These are phyloP conservation scores for Muricea muricata DNA, from an alignment of 92 coral and sea anemone genomes.

Conservation along the genomic window DNA sequence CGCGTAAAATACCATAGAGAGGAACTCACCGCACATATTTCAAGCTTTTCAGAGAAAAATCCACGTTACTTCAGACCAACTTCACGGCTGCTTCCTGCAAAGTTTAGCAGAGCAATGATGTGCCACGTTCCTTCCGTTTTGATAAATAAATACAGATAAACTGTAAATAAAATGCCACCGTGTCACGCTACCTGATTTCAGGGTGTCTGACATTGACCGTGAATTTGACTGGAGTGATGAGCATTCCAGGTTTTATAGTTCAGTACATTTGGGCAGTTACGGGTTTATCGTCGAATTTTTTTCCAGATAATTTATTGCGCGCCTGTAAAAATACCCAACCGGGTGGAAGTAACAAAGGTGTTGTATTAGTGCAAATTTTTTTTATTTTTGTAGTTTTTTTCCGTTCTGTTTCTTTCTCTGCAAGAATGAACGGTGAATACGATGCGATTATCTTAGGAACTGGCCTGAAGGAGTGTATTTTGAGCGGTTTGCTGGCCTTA, in stretches of 20 bases:
- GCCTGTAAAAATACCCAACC: not conserved
- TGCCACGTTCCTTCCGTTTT: constrained; percentile 19
- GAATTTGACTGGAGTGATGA: too few species aligned
- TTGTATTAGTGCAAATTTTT: not conserved
- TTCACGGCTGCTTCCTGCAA: not conserved
- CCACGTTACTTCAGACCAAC: not conserved
- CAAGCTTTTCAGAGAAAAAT: not conserved
- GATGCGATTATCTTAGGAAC: constrained; percentile 92
- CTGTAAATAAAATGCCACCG: not conserved
- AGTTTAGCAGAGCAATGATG: too few species aligned
- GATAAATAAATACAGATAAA: not conserved
- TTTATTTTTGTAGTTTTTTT: not conserved
- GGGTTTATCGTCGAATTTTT: too few species aligned
- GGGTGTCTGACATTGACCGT: too few species aligned
- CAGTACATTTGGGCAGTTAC: too few species aligned
- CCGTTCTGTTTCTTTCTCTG: not conserved
- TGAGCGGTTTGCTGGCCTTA: constrained; percentile 87
- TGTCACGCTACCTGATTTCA: not conserved
- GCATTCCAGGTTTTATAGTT: too few species aligned
- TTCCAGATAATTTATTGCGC: constrained; percentile 21
- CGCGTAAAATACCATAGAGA: too few species aligned
- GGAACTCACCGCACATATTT: constrained; percentile 83
- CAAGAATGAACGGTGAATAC: constrained; percentile 79
- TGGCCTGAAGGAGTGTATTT: constrained; percentile 94
- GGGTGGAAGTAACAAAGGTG: not conserved